These are phyloP conservation scores for Entomyzon cyanotis DNA, from an alignment of 2,113 vertebrate species.

Conservation along the genomic window DNA sequence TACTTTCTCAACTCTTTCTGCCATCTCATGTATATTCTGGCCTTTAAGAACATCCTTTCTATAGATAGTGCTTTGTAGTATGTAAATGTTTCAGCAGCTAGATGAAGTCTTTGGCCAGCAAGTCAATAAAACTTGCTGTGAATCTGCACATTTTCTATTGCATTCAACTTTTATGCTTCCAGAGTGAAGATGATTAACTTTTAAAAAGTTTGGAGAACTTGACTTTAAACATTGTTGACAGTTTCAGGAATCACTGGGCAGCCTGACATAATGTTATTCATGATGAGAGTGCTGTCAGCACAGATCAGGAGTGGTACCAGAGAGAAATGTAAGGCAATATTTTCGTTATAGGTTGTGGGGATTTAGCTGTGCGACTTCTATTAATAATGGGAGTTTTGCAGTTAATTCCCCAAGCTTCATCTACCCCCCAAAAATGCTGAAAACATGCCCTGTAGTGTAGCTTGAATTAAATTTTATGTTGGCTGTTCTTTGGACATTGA, in stretches of 20 bases:
- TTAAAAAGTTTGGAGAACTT: conserved; percentile 69
- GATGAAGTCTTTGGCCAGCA: conserved; percentile 31
- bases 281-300: conserved; percentile 59
- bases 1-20: conserved; percentile 4
- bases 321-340: conserved; percentile 36
- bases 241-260: conserved; percentile 62
- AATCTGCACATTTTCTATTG: conserved; percentile 51
- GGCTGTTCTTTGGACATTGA: conserved; percentile 41
- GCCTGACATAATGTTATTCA: conserved; percentile 68
- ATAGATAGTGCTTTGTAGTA: conserved; percentile 22
- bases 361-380: conserved; percentile 4
- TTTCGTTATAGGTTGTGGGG: not conserved
- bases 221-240: conserved; percentile 69
- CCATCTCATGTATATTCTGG: conserved; percentile 20
- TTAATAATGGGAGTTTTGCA: conserved; percentile 46
- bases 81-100: conserved; percentile 60
- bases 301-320: conserved; percentile 45
- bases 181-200: conserved; percentile 71
- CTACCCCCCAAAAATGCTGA: not conserved
- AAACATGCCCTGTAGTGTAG: conserved; percentile 18
- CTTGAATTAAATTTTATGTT: conserved; percentile 13
- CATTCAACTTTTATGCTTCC: conserved; percentile 68
- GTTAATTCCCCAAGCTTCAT: conserved; percentile 7
- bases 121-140: conserved; percentile 50
- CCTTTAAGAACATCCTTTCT: conserved; percentile 31